Percentiles rank a stretch among this genome's conserved stretches.
phyloP scores from a whole-genome alignment of 2,797 vertebrate species.

The Phoxinus dragarum region DNA sequence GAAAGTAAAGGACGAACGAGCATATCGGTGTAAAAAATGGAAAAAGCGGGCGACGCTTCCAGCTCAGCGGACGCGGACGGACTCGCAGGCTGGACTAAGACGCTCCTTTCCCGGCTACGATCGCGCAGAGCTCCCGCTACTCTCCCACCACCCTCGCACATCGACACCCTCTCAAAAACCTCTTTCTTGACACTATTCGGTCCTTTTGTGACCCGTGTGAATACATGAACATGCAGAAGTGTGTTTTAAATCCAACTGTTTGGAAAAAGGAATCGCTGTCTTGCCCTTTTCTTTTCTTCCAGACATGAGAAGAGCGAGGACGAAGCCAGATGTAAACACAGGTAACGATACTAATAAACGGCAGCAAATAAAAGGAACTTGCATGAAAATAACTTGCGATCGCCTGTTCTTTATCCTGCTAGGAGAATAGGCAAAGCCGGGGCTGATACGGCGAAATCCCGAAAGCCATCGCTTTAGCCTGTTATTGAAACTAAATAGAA shows the following conservation, averaged over 20 bases:
- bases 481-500: constrained; percentile 70
- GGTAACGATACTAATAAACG: constrained; percentile 78
- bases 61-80: constrained; percentile 75
- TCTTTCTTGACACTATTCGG: constrained; percentile 70
- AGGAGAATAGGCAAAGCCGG: constrained; percentile 69
- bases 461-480: constrained; percentile 67
- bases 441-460: constrained; percentile 58
- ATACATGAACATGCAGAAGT: constrained; percentile 70
- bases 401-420: constrained; percentile 66
- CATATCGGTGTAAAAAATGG: constrained; percentile 69
- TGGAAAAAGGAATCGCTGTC: constrained; percentile 76
- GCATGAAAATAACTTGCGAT: constrained; percentile 77
- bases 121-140: constrained; percentile 77
- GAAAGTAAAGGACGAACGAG: constrained; percentile 63
- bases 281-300: constrained; percentile 79
- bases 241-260: constrained; percentile 75
- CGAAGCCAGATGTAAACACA: constrained; percentile 85
- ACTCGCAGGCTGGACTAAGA: constrained; percentile 80
- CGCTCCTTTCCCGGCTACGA: constrained; percentile 79
- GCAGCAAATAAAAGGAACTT: constrained; percentile 74
- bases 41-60: constrained; percentile 62
- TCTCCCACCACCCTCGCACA: constrained; percentile 65
- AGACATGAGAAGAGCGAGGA: constrained; percentile 80
- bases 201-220: constrained; percentile 60
- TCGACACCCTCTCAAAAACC: constrained; percentile 71